Evolutionary conservation across 2,113 vertebrate species (phyloP).

Genomic region (Melanerpes formicivorus): DNA sequence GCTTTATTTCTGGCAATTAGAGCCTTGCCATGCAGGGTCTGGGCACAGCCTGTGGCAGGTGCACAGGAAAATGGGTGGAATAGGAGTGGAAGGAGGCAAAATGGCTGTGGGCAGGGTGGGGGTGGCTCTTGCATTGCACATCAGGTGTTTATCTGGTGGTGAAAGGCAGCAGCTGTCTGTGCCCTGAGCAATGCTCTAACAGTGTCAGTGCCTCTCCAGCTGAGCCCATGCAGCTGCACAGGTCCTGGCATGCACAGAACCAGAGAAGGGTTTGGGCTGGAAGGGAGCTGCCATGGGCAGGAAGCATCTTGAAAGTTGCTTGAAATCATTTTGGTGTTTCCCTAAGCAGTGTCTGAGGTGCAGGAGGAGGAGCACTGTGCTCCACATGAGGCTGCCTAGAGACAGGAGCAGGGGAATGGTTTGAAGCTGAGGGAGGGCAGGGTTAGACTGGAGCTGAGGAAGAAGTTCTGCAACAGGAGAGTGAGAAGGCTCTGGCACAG

Average conservation of each 20-base stretch:
- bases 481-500: too few relatives aligned
- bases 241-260: too few relatives aligned
- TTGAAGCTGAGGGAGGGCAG: too few relatives aligned
- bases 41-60: accelerated
- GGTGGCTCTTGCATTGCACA: accelerated
- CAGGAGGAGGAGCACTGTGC: accelerated
- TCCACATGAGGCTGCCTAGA: background rate
- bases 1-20: background rate
- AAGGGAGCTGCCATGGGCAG: too few relatives aligned
- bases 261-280: too few relatives aligned
- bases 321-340: too few relatives aligned
- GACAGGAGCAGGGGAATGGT: too few relatives aligned
- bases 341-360: too few relatives aligned
- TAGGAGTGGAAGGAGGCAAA: background rate
- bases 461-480: too few relatives aligned
- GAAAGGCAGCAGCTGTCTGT: accelerated
- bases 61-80: background rate
- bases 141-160: background rate
- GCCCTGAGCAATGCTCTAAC: accelerated
- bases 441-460: too few relatives aligned
- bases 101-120: background rate
- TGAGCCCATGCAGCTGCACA: background rate
- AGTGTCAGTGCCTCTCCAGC: background rate
- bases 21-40: accelerated
- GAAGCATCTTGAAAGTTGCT: too few relatives aligned